Conservation (phyloP, 2,888 invertebrate genomes). For the Rhimphoctona megacephalus region DNA sequence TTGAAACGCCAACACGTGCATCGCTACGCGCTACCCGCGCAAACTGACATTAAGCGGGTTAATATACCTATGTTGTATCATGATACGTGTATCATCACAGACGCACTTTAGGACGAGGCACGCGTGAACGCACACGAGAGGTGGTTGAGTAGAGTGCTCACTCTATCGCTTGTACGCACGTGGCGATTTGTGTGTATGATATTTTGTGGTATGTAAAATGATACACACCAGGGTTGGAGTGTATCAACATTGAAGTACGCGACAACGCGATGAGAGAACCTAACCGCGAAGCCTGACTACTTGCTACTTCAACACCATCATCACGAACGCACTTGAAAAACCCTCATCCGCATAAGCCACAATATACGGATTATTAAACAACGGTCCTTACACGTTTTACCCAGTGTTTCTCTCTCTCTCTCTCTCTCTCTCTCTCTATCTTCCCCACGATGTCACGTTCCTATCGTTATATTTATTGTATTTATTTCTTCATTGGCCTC, state of each 20-base stretch:
- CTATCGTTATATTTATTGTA: slow-evolving; percentile 44
- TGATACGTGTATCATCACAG: slow-evolving; percentile 45
- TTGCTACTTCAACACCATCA: slow-evolving; percentile 30
- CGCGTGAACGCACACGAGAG: slow-evolving; percentile 57
- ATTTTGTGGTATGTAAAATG: slow-evolving; percentile 47
- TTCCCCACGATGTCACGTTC: background rate
- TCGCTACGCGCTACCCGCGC: slow-evolving; percentile 14
- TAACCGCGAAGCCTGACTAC: slow-evolving; percentile 5
- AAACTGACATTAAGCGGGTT: slow-evolving; percentile 14
- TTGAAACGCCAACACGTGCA: slow-evolving; percentile 29
- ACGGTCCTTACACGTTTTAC: slow-evolving; percentile 78
- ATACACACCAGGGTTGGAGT: slow-evolving; percentile 27
- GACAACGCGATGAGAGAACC: slow-evolving; percentile 36
- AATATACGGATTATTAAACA: slow-evolving; percentile 80
- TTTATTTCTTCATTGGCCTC: slow-evolving; percentile 54
- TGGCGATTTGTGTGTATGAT: background rate
- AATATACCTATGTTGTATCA: slow-evolving; percentile 16
- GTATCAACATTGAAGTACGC: slow-evolving; percentile 44
- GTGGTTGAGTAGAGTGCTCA: slow-evolving; percentile 34
- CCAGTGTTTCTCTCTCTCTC: background rate
- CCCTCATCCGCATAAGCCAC: slow-evolving; percentile 25
- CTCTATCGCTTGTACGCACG: slow-evolving; percentile 27
- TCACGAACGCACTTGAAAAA: slow-evolving; percentile 47
- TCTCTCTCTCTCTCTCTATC: too few relatives aligned
- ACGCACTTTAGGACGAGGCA: slow-evolving; percentile 53